A percentile compares a stretch with the other conserved stretches of the same genome.
These are phyloP conservation scores for Drosophila mercatorum DNA, from an alignment of 2,888 invertebrate species.

Conservation along the genomic window DNA sequence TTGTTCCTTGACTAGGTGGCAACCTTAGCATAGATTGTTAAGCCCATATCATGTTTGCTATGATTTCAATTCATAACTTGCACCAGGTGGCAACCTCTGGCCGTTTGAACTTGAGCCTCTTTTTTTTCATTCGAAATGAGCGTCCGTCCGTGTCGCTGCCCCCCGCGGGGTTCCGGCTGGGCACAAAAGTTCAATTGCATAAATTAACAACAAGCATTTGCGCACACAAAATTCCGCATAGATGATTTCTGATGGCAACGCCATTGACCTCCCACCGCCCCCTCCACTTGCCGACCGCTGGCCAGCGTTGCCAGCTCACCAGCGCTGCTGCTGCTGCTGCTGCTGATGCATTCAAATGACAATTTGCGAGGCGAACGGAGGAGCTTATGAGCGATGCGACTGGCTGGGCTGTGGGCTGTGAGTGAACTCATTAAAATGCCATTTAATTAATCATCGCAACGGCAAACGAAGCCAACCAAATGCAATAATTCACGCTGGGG, in stretches of 20 bases:
- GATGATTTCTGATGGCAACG: slow-evolving; percentile 38
- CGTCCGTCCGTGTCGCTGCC: slow-evolving; percentile 2
- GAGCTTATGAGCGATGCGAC: slow-evolving; percentile 13
- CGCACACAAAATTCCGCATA: slow-evolving; percentile 56
- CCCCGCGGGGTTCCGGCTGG: not conserved
- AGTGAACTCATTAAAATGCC: slow-evolving; percentile 82
- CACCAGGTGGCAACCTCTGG: slow-evolving; percentile 7
- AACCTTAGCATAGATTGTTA: too few relatives aligned
- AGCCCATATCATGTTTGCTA: too few relatives aligned
- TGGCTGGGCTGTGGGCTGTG: slow-evolving; percentile 31
- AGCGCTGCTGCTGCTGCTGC: slow-evolving; percentile 78
- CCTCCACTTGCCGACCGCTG: slow-evolving; percentile 5
- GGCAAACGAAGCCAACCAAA: slow-evolving; percentile 66
- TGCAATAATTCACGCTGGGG: slow-evolving; percentile 72
- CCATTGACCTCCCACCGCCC: not conserved
- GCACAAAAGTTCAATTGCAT: slow-evolving; percentile 74
- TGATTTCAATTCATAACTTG: not conserved
- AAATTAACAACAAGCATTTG: slow-evolving; percentile 68
- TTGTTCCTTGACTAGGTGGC: not conserved
- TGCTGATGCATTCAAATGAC: slow-evolving; percentile 75
- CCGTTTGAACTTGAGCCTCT: slow-evolving; percentile 27
- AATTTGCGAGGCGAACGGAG: slow-evolving; percentile 24
- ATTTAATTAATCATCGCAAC: slow-evolving; percentile 81
- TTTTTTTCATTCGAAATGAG: slow-evolving; percentile 1
- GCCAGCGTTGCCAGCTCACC: slow-evolving; percentile 34